A percentile compares a stretch with the other conserved stretches of the same genome.
phyloP scores from a whole-genome alignment of 2,113 vertebrate genomes.

The Hemiprocne comata region DNA sequence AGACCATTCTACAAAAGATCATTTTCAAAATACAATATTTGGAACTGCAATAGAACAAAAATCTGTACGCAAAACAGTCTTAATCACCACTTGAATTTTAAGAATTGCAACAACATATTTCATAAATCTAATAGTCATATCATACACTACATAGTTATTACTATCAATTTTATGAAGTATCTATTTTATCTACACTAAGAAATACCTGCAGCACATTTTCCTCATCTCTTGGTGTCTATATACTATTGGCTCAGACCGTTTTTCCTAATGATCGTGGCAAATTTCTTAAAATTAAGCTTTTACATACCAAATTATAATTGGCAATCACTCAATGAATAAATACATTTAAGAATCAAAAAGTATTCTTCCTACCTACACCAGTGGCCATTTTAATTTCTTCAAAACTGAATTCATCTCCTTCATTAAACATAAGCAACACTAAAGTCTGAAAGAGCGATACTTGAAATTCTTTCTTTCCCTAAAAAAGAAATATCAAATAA shows the following conservation, averaged over 20 bases:
- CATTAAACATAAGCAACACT: slow-evolving; percentile 85
- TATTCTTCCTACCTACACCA: slow-evolving; percentile 76
- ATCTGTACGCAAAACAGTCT: not conserved
- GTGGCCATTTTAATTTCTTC: slow-evolving; percentile 84
- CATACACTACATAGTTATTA: not conserved
- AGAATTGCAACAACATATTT: not conserved
- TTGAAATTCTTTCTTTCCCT: slow-evolving; percentile 86
- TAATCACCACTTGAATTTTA: not conserved
- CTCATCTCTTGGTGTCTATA: not conserved
- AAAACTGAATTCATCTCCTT: slow-evolving; percentile 82
- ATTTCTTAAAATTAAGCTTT: not conserved
- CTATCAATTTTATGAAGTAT: not conserved
- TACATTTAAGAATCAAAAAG: not conserved
- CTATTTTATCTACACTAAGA: not conserved
- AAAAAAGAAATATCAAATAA: slow-evolving; percentile 11
- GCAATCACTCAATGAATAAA: not conserved
- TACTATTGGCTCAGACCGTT: not conserved
- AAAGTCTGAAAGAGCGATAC: slow-evolving; percentile 84
- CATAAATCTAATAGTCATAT: not conserved
- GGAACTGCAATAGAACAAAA: not conserved
- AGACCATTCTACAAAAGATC: not conserved
- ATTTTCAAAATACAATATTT: not conserved
- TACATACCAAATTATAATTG: not conserved
- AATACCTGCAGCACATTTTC: not conserved
- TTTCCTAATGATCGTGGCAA: not conserved